Conservation (phyloP, 1,140 invertebrate species). For the Trialeurodes vaporariorum region DNA sequence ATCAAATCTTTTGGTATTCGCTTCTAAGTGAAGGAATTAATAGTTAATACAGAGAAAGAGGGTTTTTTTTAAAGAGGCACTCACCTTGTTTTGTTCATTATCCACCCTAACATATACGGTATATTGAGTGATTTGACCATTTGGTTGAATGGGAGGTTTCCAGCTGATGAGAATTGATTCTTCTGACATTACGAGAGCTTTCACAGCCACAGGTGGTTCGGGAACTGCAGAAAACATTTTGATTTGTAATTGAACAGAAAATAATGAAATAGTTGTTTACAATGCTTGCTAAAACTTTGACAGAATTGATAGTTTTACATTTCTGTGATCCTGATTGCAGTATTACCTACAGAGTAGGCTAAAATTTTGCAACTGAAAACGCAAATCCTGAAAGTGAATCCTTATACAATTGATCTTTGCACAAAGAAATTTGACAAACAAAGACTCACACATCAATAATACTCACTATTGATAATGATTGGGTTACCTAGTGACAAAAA, state of each 20-base stretch:
- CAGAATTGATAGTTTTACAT: conserved; percentile 11
- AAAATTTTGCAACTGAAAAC: background rate
- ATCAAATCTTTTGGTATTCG: too few relatives aligned
- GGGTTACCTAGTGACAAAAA: too few relatives aligned
- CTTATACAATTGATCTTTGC: background rate
- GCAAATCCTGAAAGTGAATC: background rate
- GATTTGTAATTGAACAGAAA: too few relatives aligned
- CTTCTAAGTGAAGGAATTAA: too few relatives aligned
- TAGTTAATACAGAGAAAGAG: too few relatives aligned
- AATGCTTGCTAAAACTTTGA: background rate
- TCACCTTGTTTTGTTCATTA: conserved; percentile 41
- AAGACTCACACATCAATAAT: too few relatives aligned
- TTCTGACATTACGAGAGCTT: conserved; percentile 79
- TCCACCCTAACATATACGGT: conserved; percentile 80
- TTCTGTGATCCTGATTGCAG: background rate
- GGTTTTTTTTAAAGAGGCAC: too few relatives aligned
- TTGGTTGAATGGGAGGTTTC: conserved; percentile 81
- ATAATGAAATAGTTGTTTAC: too few relatives aligned
- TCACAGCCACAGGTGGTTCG: conserved; percentile 80
- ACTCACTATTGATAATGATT: too few relatives aligned
- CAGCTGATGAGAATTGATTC: conserved; percentile 87
- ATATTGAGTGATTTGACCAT: conserved; percentile 86
- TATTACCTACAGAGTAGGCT: background rate
- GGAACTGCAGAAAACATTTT: conserved; percentile 54
- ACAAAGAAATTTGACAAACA: too few relatives aligned